phyloP scores from a whole-genome alignment of 1,140 invertebrate genomes.

The Gonioctena quinquepunctata region DNA sequence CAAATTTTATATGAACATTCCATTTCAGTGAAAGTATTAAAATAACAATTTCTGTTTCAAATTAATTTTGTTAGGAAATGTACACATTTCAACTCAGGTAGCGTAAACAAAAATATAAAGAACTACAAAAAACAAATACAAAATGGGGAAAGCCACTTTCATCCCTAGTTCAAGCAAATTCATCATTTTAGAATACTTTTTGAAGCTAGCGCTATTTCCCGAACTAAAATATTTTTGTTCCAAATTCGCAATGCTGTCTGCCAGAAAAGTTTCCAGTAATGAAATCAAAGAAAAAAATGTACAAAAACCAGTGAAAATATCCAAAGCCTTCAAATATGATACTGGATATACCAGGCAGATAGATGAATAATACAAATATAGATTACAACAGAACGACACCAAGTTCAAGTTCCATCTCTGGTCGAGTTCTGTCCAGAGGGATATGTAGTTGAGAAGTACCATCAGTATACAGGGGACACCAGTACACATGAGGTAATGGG shows the following conservation, averaged over 20 bases:
- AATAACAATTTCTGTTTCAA: too few relatives aligned
- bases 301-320: slow-evolving; percentile 30
- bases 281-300: slow-evolving; percentile 15
- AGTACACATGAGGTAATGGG: slow-evolving; percentile 24
- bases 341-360: slow-evolving; percentile 16
- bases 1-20: too few relatives aligned
- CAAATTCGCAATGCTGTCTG: slow-evolving; percentile 1
- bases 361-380: slow-evolving; percentile 24
- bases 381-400: slow-evolving; percentile 1
- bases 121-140: slow-evolving; percentile 18
- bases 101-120: slow-evolving; percentile 6
- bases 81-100: too few relatives aligned
- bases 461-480: slow-evolving; percentile 19
- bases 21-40: too few relatives aligned
- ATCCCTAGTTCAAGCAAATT: slow-evolving; percentile 14
- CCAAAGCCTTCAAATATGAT: slow-evolving; percentile 32
- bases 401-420: slow-evolving; percentile 12
- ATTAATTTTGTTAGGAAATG: too few relatives aligned
- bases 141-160: slow-evolving; percentile 13
- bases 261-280: slow-evolving; percentile 21
- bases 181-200: slow-evolving; percentile 10
- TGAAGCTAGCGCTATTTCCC: neutral
- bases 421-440: slow-evolving; percentile 25
- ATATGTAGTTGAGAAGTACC: slow-evolving; percentile 24
- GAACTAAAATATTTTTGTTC: slow-evolving; percentile 6